Evolutionary conservation across 2,888 invertebrate species (phyloP).

Genomic region (Galeopsomyia nigrocyanea): DNA sequence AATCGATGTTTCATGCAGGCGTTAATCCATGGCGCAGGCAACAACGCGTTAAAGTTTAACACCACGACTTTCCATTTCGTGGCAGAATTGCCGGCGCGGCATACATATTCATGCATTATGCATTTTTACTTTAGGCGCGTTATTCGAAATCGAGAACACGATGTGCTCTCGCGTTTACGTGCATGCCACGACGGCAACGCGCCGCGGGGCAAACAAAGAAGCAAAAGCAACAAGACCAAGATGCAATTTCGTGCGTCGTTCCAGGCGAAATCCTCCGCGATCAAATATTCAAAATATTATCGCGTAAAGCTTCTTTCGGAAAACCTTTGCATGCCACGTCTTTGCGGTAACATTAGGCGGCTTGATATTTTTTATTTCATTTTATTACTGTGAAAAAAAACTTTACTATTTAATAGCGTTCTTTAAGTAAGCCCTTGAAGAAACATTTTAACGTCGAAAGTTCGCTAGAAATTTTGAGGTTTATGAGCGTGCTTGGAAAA

Average conservation of each 20-base stretch:
- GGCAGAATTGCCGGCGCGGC: neutral
- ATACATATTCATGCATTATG: conserved; percentile 40
- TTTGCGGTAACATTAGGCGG: too few relatives aligned
- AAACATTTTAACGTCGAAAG: too few relatives aligned
- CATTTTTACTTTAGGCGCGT: conserved; percentile 38
- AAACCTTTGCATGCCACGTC: too few relatives aligned
- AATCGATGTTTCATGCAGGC: too few relatives aligned
- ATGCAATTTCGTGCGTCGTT: conserved; percentile 45
- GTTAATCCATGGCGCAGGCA: too few relatives aligned
- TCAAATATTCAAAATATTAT: conserved; percentile 42
- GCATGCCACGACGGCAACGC: neutral
- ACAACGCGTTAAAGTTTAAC: neutral
- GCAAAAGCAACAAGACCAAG: conserved; percentile 11
- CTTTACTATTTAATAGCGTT: too few relatives aligned
- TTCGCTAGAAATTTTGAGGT: too few relatives aligned
- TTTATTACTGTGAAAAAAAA: too few relatives aligned
- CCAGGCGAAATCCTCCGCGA: conserved; percentile 35
- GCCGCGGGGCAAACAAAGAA: neutral
- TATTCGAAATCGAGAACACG: conserved; percentile 25
- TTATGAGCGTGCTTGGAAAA: too few relatives aligned
- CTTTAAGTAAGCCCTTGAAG: too few relatives aligned
- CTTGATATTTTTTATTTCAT: too few relatives aligned
- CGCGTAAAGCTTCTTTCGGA: too few relatives aligned
- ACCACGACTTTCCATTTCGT: conserved; percentile 11
- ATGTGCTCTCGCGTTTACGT: neutral